Percentiles rank a stretch among this genome's conserved stretches.
Conservation (phyloP, 2,888 invertebrate species). For the Leptogaster cylindrica region DNA sequence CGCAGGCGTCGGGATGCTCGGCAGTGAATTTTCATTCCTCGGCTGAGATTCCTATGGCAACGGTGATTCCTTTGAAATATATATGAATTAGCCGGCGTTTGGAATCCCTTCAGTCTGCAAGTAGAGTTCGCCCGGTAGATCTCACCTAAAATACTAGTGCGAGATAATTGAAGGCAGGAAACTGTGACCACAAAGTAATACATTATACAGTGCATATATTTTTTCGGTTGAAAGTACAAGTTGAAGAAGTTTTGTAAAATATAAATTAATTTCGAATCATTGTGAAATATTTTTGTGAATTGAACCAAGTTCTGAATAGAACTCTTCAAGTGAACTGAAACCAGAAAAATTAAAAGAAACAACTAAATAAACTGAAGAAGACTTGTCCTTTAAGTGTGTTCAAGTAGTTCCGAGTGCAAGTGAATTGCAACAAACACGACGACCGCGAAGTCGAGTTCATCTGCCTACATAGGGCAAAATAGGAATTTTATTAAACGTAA, state of each 20-base stretch:
- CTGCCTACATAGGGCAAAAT: constrained; percentile 42
- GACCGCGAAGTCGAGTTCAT: neutral
- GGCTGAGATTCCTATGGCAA: constrained; percentile 41
- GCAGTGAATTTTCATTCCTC: neutral
- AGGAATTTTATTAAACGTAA: constrained; percentile 44
- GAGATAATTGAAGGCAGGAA: constrained; percentile 26
- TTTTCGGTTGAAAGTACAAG: neutral
- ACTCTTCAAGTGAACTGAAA: too few species aligned
- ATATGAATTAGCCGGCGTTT: constrained; percentile 44
- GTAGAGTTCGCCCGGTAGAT: constrained; percentile 46
- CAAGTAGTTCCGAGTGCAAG: neutral
- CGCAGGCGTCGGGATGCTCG: constrained; percentile 10
- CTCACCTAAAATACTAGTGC: constrained; percentile 31
- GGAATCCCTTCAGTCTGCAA: constrained; percentile 42
- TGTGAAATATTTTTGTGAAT: neutral
- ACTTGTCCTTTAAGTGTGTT: neutral
- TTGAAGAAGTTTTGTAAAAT: neutral
- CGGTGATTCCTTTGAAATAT: constrained; percentile 29
- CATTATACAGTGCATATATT: neutral
- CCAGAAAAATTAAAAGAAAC: neutral
- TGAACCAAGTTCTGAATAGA: too few species aligned
- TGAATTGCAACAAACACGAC: neutral
- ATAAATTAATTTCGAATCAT: neutral
- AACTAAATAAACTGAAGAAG: neutral
- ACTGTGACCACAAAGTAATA: neutral